Percentiles rank a stretch among this genome's conserved stretches.
These are phyloP conservation scores for Nibea coibor DNA, from an alignment of 2,113 vertebrate species.

Conservation along the genomic window DNA sequence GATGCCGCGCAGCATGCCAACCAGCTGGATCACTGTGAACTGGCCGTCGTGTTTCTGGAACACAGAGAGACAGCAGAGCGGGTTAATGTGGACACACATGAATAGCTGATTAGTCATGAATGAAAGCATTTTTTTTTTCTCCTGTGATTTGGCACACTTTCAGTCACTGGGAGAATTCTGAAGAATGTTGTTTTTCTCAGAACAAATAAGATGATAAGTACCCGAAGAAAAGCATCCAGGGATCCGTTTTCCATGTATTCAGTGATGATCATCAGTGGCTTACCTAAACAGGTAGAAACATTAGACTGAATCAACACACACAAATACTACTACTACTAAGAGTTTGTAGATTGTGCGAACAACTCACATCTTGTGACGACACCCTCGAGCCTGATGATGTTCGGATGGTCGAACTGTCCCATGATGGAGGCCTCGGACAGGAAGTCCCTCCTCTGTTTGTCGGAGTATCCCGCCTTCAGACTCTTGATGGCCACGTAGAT, in stretches of 20 bases:
- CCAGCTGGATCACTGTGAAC: constrained; percentile 97
- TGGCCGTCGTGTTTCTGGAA: constrained; percentile 95
- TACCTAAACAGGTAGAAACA: constrained; percentile 84
- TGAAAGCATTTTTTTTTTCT: background rate
- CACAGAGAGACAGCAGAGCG: constrained; percentile 57
- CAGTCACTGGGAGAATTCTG: background rate
- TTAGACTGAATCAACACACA: background rate
- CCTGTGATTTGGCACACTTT: background rate
- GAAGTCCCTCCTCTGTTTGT: constrained; percentile 85
- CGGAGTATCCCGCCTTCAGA: constrained; percentile 83
- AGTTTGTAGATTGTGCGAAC: background rate
- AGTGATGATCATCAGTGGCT: constrained; percentile 98
- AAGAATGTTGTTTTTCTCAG: constrained; percentile 2
- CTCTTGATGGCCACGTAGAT: constrained; percentile 86
- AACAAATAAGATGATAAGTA: constrained; percentile 64
- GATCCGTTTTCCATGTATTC: constrained; percentile 99
- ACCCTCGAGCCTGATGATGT: constrained; percentile 85
- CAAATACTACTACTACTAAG: background rate
- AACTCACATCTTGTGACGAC: constrained; percentile 85
- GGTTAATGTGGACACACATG: constrained; percentile 62
- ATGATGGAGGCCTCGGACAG: constrained; percentile 85
- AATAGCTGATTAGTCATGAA: background rate
- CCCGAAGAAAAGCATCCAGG: constrained; percentile 96
- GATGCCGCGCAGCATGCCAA: constrained; percentile 97
- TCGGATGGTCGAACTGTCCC: constrained; percentile 86